phyloP scores from a whole-genome alignment of 2,797 vertebrate genomes.

The Apodemus agrarius region DNA sequence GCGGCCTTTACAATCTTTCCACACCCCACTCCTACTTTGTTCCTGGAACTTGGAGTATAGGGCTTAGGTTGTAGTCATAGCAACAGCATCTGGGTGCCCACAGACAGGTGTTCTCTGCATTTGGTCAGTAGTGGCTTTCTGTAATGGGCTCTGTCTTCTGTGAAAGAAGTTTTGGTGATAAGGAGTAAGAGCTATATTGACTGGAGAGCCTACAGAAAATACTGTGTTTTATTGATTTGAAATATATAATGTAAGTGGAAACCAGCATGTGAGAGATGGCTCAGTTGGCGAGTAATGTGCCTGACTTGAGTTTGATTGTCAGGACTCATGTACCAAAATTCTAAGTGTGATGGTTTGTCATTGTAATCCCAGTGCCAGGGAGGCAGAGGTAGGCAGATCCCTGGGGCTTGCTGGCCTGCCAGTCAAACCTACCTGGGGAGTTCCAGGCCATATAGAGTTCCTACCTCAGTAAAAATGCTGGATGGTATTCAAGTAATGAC shows the following conservation, averaged over 20 bases:
- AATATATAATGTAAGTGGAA: not conserved
- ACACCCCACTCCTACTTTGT: not conserved
- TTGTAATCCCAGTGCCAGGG: not conserved
- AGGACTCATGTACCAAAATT: not conserved
- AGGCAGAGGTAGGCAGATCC: not conserved
- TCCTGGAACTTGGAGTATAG: not conserved
- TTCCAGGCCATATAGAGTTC: not conserved
- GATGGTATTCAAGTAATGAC: not conserved
- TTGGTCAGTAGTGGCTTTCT: not conserved
- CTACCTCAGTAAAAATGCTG: not conserved
- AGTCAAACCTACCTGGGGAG: not conserved
- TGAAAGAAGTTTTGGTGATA: not conserved
- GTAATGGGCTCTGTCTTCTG: not conserved
- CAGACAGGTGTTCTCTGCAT: not conserved
- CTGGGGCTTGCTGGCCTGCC: not conserved
- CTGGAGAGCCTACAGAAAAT: not conserved
- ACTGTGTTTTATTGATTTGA: not conserved
- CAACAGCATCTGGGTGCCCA: not conserved
- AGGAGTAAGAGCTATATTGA: not conserved
- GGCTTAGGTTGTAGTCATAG: not conserved
- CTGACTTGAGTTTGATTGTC: not conserved
- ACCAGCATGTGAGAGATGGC: no score
- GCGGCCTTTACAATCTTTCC: not conserved
- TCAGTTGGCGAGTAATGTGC: not conserved
- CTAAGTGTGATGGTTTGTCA: not conserved